A percentile compares a stretch with the other conserved stretches of the same genome.
Evolutionary conservation across 2,888 invertebrate genomes (phyloP).

Genomic region (Yponomeuta sedellus): DNA sequence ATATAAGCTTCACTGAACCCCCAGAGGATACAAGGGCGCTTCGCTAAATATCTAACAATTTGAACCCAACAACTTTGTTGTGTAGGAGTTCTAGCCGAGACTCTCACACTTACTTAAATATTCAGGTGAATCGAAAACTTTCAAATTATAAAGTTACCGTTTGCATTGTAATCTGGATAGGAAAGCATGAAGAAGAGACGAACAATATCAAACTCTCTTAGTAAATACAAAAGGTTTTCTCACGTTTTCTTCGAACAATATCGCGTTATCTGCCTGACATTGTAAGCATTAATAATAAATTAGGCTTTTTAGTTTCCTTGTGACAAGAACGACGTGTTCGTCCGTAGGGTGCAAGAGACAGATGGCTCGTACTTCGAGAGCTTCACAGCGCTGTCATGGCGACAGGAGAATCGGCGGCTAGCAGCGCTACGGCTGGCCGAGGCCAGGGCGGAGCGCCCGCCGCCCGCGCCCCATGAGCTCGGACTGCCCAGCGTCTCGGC

Average conservation of each 20-base stretch:
- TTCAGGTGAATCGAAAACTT: neutral
- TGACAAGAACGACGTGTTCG: neutral
- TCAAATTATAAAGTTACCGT: neutral
- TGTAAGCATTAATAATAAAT: neutral
- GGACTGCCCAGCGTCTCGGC: constrained; percentile 89
- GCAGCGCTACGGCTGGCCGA: constrained; percentile 85
- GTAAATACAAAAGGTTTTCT: neutral
- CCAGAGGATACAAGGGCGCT: neutral
- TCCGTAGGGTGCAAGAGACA: constrained; percentile 90
- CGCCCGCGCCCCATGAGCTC: constrained; percentile 69
- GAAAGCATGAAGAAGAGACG: neutral
- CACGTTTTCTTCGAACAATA: neutral
- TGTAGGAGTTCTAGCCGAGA: neutral
- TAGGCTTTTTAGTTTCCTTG: neutral
- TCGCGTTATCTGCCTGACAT: neutral
- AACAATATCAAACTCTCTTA: neutral
- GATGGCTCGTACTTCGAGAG: constrained; percentile 97
- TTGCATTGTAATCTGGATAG: neutral
- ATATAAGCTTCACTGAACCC: too few relatives aligned
- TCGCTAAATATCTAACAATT: neutral
- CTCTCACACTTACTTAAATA: neutral
- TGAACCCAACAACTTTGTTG: neutral
- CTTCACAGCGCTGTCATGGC: constrained; percentile 94
- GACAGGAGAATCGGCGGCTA: constrained; percentile 91
- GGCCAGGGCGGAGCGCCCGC: constrained; percentile 83